These are phyloP conservation scores for Ecliptopera silaceata DNA, from an alignment of 2,888 invertebrate genomes.

Conservation along the genomic window DNA sequence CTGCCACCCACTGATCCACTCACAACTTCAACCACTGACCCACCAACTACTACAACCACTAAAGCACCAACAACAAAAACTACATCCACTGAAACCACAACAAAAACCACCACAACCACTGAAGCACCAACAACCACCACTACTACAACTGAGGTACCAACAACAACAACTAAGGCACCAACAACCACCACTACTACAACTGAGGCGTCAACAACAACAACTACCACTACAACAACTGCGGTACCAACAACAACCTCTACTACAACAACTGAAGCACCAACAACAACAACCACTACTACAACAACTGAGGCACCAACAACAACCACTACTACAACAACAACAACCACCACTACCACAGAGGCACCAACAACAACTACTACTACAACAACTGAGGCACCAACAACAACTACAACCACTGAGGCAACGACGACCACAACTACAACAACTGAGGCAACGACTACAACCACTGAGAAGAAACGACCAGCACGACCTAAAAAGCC, in stretches of 20 bases:
- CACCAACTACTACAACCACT: background rate
- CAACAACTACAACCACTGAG: background rate
- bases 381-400: background rate
- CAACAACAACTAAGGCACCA: background rate
- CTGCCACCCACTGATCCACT: background rate
- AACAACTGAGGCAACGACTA: background rate
- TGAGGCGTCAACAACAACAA: background rate
- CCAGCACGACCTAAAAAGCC: background rate
- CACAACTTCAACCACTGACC: background rate
- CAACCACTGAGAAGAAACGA: background rate
- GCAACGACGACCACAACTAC: background rate
- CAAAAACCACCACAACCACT: background rate
- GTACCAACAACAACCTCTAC: background rate
- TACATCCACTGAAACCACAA: background rate
- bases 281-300: background rate
- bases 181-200: background rate
- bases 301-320: background rate
- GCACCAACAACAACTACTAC: constrained; percentile 4
- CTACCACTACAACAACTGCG: background rate
- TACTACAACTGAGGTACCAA: background rate
- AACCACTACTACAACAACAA: constrained; percentile 3
- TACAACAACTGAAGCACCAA: background rate
- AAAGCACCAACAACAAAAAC: background rate
- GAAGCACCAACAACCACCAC: background rate
- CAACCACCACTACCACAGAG: background rate